Base-by-base conservation (phyloP, 2,888 invertebrate genomes). In the Spatulosminthurus flaviceps region DNA sequence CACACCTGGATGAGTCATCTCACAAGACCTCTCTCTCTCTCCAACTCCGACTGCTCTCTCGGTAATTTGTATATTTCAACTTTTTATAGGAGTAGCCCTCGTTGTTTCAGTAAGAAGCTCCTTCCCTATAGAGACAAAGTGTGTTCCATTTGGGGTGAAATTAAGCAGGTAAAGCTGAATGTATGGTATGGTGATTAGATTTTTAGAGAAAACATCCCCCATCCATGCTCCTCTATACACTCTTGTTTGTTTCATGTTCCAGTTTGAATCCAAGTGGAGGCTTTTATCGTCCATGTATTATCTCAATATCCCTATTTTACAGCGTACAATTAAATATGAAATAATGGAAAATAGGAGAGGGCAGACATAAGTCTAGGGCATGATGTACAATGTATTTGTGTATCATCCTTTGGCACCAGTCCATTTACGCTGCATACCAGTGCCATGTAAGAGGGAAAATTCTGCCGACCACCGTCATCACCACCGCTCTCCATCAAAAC, bases 1-100 rank as follows among this genome's bases (percentile, higher is more conserved):
- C 81, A 82, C 84, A 84, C 84, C 84, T 84, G 84, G 82, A 84
- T 84, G 84, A 84, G 77, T 84, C 84, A 84, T 80, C 73, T 29
- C 73, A 16, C 21, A 1, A 28, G 2, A 26, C 41, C 41, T 0
- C 24, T 29, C 64, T 24, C 19, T 24, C 28, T 19, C 26, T 69
- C 34, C 9, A 34, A n/a, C n/a, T 60, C 11, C 21, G 16, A 21
- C 22, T 64, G 13, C 67, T n/a, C 1, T 51, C 51, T n/a, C n/a
- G 7, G 51, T 51, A 51, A 51, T 51, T 51, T 51, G 51, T 51
- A 51, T 51, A 51, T 51, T 51, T 51, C 51, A 51, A 2, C n/a
- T 13, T 51, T 51, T 51, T 51, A 51, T 51, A 51, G n/a, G n/a
- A n/a, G n/a, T n/a, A n/a, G n/a, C n/a, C n/a, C n/a, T n/a, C n/a